Evolutionary conservation across 2,797 vertebrate genomes (phyloP).

Genomic region (Benthosema pterotum): DNA sequence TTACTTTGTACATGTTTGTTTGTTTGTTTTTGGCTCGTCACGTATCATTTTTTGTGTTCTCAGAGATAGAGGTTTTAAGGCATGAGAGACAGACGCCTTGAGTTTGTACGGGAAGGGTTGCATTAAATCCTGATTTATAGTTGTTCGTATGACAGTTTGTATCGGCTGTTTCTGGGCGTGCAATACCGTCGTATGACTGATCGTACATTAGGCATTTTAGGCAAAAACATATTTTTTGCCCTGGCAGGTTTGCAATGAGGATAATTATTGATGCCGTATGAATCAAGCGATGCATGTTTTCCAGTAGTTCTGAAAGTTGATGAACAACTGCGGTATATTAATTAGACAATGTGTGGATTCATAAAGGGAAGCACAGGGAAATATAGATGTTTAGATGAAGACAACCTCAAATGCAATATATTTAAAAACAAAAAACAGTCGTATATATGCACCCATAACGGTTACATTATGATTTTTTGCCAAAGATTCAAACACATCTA

Average conservation of each 20-base stretch:
- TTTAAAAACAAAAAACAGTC: constrained; percentile 64
- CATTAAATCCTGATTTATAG: constrained; percentile 33
- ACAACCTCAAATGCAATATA: constrained; percentile 70
- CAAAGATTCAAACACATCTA: constrained; percentile 70
- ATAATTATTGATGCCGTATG: neutral
- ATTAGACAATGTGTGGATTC: constrained; percentile 16
- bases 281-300: constrained; percentile 5
- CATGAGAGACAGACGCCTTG: constrained; percentile 47
- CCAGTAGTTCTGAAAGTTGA: constrained; percentile 3
- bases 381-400: constrained; percentile 19
- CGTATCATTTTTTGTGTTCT: constrained; percentile 51
- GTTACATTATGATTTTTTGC: constrained; percentile 71
- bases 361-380: constrained; percentile 29
- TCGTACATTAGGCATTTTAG: too few relatives aligned
- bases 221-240: too few relatives aligned
- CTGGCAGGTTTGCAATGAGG: too few relatives aligned
- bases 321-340: neutral
- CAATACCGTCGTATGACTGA: neutral
- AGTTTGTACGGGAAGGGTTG: constrained; percentile 34
- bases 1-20: constrained; percentile 76
- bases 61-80: constrained; percentile 53
- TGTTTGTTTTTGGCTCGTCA: constrained; percentile 62
- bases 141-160: too few relatives aligned
- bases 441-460: constrained; percentile 52
- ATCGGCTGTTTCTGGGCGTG: too few relatives aligned